Conservation (phyloP, 2,113 vertebrate genomes). For the Amblyornis subalaris region DNA sequence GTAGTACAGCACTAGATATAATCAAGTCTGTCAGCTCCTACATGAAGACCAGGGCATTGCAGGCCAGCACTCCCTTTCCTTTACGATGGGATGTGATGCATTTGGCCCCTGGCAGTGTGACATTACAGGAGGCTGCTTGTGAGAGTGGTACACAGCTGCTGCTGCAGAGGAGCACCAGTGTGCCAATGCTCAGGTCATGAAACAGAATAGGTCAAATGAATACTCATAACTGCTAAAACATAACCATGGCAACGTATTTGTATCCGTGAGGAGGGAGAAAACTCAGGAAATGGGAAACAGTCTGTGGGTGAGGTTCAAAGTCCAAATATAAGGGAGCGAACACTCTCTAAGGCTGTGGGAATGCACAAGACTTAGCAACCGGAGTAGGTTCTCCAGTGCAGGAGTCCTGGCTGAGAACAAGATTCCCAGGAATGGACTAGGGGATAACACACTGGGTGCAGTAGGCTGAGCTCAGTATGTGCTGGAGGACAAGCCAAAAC, state of each 20-base stretch:
- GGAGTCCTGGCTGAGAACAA: background rate
- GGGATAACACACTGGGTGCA: background rate
- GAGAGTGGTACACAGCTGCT: background rate
- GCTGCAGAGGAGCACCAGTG: background rate
- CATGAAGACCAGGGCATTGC: fast-evolving
- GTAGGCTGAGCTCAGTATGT: background rate
- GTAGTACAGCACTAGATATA: background rate
- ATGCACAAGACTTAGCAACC: fast-evolving
- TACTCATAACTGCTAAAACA: background rate
- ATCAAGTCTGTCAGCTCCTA: background rate
- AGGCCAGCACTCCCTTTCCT: background rate
- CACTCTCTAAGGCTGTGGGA: background rate
- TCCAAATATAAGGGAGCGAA: fast-evolving
- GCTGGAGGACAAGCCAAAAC: background rate
- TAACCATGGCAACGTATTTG: background rate
- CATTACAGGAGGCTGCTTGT: background rate
- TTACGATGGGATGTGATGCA: background rate
- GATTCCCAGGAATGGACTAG: background rate
- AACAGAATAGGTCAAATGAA: background rate
- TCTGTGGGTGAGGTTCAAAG: background rate
- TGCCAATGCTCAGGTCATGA: background rate
- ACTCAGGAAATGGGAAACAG: background rate
- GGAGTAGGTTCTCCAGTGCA: background rate
- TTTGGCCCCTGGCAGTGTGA: background rate
- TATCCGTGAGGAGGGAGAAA: background rate